Conservation (phyloP, 2,888 invertebrate species). For the Parnassius orleans region DNA sequence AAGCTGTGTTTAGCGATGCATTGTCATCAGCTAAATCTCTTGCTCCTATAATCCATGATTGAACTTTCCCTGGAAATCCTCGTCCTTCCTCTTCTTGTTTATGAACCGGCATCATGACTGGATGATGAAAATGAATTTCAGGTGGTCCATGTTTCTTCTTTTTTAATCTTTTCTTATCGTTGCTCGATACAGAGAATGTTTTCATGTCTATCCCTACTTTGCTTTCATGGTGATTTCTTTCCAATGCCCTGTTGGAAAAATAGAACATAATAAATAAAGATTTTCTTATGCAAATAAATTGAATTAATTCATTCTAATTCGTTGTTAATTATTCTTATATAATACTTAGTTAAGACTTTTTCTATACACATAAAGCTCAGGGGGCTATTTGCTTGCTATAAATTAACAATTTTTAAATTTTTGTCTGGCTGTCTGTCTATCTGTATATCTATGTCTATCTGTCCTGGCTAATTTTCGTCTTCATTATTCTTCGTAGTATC, state of each 20-base stretch:
- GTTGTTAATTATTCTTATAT: too few species aligned
- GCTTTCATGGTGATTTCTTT: slow-evolving; percentile 49
- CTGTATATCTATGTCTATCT: too few species aligned
- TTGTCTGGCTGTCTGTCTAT: too few species aligned
- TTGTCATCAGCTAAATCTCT: slow-evolving; percentile 30
- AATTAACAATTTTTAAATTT: too few species aligned
- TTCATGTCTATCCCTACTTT: slow-evolving; percentile 58
- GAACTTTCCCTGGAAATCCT: slow-evolving; percentile 49
- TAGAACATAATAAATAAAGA: not conserved
- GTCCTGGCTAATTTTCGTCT: too few species aligned
- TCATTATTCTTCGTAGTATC: too few species aligned
- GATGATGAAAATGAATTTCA: slow-evolving; percentile 65
- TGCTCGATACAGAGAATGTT: slow-evolving; percentile 53
- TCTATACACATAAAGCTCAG: too few species aligned
- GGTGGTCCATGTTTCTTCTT: slow-evolving; percentile 67
- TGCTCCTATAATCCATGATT: slow-evolving; percentile 62
- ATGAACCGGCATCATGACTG: slow-evolving; percentile 51
- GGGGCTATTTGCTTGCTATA: too few species aligned
- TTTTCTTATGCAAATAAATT: too few species aligned
- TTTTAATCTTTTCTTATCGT: slow-evolving; percentile 61
- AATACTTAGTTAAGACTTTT: too few species aligned
- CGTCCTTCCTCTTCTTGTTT: slow-evolving; percentile 68
- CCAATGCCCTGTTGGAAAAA: slow-evolving; percentile 46
- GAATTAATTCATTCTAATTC: too few species aligned
- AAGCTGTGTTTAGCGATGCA: not conserved